Percentiles rank a stretch among this genome's conserved stretches.
Evolutionary conservation across 2,113 vertebrate genomes (phyloP).

Genomic region (Cyanocitta stelleri): DNA sequence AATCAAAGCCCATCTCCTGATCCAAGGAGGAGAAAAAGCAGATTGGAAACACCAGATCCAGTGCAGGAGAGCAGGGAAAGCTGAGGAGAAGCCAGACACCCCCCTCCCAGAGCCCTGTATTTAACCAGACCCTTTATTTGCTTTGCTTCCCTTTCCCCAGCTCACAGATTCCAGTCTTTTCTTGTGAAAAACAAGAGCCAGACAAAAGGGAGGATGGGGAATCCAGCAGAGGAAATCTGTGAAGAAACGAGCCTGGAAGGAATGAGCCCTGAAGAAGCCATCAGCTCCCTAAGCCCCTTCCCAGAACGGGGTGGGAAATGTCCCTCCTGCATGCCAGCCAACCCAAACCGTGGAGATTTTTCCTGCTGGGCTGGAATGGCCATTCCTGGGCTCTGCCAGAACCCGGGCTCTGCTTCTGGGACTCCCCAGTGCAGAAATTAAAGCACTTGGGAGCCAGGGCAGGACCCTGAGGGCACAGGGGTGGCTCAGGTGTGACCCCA

Average conservation of each 20-base stretch:
- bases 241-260: not conserved
- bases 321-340: not conserved
- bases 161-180: not conserved
- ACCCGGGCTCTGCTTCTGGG: not conserved
- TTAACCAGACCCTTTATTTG: not conserved
- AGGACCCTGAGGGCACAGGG: not conserved
- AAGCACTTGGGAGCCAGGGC: not conserved
- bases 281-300: not conserved
- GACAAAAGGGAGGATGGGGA: not conserved
- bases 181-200: not conserved
- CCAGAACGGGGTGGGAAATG: not conserved
- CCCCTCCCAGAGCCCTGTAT: not conserved
- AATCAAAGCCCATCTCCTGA: not conserved
- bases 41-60: not conserved
- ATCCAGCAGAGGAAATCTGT: not conserved
- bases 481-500: not conserved
- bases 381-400: not conserved
- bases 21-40: not conserved
- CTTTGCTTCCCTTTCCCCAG: not conserved
- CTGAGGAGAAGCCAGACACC: not conserved
- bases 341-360: not conserved
- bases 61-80: not conserved
- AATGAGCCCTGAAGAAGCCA: not conserved
- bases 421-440: not conserved
- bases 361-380: not conserved